Percentiles rank a stretch among this genome's conserved stretches.
These are phyloP conservation scores for Halcyon leucocephala DNA, from an alignment of 2,797 vertebrate species.

Conservation along the genomic window DNA sequence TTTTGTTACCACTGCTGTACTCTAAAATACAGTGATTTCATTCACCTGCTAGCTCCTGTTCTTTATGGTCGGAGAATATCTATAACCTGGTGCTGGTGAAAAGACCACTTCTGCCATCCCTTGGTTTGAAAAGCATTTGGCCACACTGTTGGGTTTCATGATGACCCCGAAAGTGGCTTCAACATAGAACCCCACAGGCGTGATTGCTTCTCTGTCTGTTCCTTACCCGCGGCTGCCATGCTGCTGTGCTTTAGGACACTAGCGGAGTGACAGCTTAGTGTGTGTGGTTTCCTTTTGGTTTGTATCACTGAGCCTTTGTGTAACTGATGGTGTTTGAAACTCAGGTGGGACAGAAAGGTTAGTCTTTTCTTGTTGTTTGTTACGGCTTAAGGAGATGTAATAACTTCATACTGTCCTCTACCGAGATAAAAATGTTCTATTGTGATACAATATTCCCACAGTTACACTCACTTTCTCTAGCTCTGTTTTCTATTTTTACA, in stretches of 20 bases:
- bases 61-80: not conserved
- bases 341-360: not conserved
- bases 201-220: not conserved
- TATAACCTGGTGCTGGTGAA: not conserved
- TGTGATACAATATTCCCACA: not conserved
- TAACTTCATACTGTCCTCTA: not conserved
- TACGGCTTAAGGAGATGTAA: not conserved
- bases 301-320: not conserved
- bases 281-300: not conserved
- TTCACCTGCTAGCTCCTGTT: not conserved
- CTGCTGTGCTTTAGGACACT: not conserved
- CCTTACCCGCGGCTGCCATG: accelerated
- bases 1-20: accelerated
- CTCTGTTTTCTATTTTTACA: not conserved
- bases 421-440: not conserved
- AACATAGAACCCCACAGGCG: accelerated
- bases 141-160: accelerated
- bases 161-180: not conserved
- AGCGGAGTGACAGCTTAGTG: not conserved
- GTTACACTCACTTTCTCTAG: not conserved
- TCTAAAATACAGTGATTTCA: not conserved
- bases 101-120: not conserved
- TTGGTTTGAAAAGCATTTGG: not conserved
- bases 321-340: not conserved
- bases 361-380: not conserved